Conservation (phyloP, 2,888 invertebrate species). For the Trisateles emortualis region DNA sequence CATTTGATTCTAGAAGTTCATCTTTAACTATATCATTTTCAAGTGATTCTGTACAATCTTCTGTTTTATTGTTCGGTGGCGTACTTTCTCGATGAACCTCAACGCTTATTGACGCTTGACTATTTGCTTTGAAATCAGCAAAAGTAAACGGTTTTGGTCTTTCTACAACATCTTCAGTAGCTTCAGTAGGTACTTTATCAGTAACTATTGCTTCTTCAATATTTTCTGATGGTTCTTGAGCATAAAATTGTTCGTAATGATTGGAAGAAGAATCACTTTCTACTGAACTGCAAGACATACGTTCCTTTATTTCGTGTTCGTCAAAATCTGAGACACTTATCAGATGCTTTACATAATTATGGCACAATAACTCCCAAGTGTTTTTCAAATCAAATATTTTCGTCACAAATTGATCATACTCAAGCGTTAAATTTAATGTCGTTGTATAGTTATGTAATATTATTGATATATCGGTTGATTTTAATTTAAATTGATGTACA, state of each 20-base stretch:
- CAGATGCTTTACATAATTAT: constrained; percentile 83
- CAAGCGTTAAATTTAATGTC: constrained; percentile 81
- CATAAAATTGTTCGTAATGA: constrained; percentile 74
- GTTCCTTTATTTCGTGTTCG: constrained; percentile 68
- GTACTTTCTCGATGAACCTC: constrained; percentile 48
- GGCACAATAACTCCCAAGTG: constrained; percentile 88
- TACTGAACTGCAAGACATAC: constrained; percentile 73
- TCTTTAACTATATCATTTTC: constrained; percentile 31
- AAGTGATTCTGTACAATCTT: constrained; percentile 24
- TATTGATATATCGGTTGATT: constrained; percentile 87
- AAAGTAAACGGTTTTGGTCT: constrained; percentile 84
- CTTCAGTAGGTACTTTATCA: constrained; percentile 30
- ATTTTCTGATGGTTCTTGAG: constrained; percentile 50
- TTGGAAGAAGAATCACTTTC: constrained; percentile 76
- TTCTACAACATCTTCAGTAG: constrained; percentile 43
- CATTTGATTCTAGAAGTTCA: constrained; percentile 23
- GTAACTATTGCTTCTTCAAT: constrained; percentile 43
- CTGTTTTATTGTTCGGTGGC: constrained; percentile 25
- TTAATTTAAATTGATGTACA: constrained; percentile 88
- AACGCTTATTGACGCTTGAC: constrained; percentile 53
- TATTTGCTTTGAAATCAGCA: constrained; percentile 85
- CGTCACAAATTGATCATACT: constrained; percentile 87
- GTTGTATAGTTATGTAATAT: constrained; percentile 88
- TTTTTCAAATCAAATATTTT: constrained; percentile 88
- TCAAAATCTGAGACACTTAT: constrained; percentile 77